phyloP scores from a whole-genome alignment of 2,113 vertebrate genomes.

The Psophia crepitans region DNA sequence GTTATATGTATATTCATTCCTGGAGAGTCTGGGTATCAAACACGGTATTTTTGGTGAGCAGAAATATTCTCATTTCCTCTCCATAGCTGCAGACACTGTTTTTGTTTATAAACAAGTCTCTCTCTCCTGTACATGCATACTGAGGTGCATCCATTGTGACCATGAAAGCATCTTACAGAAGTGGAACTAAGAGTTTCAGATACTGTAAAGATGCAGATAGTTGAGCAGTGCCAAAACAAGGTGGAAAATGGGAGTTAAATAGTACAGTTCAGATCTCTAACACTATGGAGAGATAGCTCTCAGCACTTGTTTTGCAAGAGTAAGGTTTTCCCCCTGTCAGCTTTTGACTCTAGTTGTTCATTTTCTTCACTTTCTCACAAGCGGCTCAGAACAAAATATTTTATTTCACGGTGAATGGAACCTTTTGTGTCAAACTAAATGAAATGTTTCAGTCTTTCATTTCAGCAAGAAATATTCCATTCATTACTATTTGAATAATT shows the following conservation, averaged over 20 bases:
- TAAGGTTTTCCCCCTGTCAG: neutral
- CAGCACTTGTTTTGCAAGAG: neutral
- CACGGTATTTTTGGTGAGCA: neutral
- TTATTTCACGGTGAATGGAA: constrained; percentile 38
- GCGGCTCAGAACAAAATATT: constrained; percentile 31
- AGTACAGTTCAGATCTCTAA: neutral
- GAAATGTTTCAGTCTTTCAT: constrained; percentile 37
- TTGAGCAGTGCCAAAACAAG: neutral
- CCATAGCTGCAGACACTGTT: neutral
- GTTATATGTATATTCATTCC: neutral
- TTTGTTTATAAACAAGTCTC: neutral
- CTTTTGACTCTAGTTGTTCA: neutral
- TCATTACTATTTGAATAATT: constrained; percentile 31
- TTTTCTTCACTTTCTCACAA: constrained; percentile 26
- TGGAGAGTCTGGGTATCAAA: neutral
- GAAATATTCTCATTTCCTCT: neutral
- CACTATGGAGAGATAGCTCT: neutral
- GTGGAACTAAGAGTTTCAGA: neutral
- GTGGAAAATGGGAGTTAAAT: neutral
- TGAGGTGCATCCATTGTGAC: neutral
- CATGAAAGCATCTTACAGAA: neutral
- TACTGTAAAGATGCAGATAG: neutral
- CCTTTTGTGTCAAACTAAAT: constrained; percentile 38
- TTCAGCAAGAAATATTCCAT: constrained; percentile 25
- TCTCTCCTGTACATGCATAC: neutral